Conservation (phyloP, 2,113 vertebrate species). For the Lepisosteus oculatus region DNA sequence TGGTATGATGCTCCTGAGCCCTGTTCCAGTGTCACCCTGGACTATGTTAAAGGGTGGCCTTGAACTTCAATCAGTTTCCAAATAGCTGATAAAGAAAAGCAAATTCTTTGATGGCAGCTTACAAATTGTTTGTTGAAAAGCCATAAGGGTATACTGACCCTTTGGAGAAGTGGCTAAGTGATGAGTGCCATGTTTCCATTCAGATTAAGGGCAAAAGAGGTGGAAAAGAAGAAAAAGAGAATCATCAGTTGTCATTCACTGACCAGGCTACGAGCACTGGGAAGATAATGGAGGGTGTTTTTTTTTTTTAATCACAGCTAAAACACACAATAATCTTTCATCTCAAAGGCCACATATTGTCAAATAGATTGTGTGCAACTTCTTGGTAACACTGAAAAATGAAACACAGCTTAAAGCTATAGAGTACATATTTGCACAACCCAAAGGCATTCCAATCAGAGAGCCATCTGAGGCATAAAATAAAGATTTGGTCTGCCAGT, state of each 20-base stretch:
- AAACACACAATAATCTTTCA: slow-evolving; percentile 17
- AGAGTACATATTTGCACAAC: slow-evolving; percentile 44
- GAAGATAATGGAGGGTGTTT: slow-evolving; percentile 17
- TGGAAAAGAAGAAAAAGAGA: neutral
- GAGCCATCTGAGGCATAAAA: slow-evolving; percentile 36
- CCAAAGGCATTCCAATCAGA: slow-evolving; percentile 37
- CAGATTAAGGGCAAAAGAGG: neutral
- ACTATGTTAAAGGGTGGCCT: too few species aligned
- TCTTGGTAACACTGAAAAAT: slow-evolving; percentile 16
- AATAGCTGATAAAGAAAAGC: slow-evolving; percentile 1
- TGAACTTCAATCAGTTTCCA: neutral
- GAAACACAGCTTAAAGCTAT: slow-evolving; percentile 24
- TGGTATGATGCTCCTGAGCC: too few species aligned
- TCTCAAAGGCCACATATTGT: slow-evolving; percentile 3
- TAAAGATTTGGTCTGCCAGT: slow-evolving; percentile 43
- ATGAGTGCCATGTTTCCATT: neutral
- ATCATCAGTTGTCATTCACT: neutral
- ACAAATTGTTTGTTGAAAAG: slow-evolving; percentile 5
- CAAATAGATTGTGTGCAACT: neutral
- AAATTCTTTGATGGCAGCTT: neutral
- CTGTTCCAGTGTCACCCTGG: too few species aligned
- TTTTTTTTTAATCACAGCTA: slow-evolving; percentile 20
- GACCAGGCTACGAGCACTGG: neutral
- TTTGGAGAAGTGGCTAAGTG: neutral
- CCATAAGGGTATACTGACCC: neutral